These are phyloP conservation scores for Nothobranchius kuhntae DNA, from an alignment of 2,113 vertebrate genomes.

Conservation along the genomic window DNA sequence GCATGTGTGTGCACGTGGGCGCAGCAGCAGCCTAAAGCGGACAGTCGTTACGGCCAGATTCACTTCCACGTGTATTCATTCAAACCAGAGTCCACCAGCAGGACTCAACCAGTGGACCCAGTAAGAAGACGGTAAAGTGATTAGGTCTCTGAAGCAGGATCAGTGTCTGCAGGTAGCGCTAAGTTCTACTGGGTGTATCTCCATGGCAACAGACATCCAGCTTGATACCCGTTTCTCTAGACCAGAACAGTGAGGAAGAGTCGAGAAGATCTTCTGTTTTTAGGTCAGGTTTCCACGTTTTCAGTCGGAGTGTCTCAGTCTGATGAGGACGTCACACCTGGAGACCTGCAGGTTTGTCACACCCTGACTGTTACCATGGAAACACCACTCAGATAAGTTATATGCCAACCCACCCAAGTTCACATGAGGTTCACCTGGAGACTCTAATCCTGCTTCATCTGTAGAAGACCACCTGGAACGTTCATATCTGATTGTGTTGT, in stretches of 20 bases:
- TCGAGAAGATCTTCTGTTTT: too few species aligned
- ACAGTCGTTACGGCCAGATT: neutral
- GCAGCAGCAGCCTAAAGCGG: neutral
- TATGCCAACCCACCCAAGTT: too few species aligned
- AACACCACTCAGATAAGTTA: too few species aligned
- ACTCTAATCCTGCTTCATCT: neutral
- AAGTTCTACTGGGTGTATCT: neutral
- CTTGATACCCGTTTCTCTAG: neutral
- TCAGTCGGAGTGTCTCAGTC: too few species aligned
- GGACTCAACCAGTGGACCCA: neutral
- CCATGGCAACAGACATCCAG: neutral
- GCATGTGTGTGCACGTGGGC: slow-evolving; percentile 24
- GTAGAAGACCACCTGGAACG: neutral
- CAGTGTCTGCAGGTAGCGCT: neutral
- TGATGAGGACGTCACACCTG: too few species aligned
- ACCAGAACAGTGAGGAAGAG: too few species aligned
- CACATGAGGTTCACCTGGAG: neutral
- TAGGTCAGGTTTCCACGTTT: too few species aligned
- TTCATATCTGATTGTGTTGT: neutral
- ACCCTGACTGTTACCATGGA: too few species aligned
- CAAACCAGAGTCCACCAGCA: neutral
- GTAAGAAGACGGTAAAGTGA: neutral
- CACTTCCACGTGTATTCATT: too few species aligned
- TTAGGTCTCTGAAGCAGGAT: slow-evolving; percentile 1
- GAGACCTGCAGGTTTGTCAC: too few species aligned